These are phyloP conservation scores for Pituophis catenifer DNA, from an alignment of 2,113 vertebrate species.

Conservation along the genomic window DNA sequence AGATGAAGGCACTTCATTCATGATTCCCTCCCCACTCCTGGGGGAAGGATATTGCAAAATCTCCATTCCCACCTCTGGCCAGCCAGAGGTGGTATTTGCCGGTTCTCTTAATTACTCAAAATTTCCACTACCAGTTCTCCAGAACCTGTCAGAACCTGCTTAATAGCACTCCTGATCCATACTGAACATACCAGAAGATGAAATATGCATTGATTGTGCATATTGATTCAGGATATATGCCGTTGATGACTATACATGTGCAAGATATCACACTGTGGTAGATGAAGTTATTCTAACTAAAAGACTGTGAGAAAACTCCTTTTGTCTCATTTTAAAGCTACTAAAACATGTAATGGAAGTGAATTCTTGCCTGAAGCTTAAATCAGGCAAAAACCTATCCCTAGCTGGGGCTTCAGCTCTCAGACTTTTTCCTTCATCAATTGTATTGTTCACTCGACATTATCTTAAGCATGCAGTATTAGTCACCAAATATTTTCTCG, in stretches of 20 bases:
- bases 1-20: neutral
- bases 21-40: neutral
- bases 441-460: neutral
- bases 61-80: no score
- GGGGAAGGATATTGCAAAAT: no score
- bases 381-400: neutral
- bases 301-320: neutral
- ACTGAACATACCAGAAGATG: neutral
- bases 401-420: neutral
- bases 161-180: no score
- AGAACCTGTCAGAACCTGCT: no score
- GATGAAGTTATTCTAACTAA: neutral
- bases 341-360: neutral
- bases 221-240: neutral
- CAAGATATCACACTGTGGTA: neutral
- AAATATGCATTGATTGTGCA: neutral
- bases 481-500: conserved; percentile 1
- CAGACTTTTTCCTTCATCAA: neutral
- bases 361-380: neutral
- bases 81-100: no score
- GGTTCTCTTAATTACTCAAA: no score
- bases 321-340: conserved; percentile 17
- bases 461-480: neutral
- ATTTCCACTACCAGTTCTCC: no score
- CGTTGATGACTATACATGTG: neutral